These are phyloP conservation scores for Harpegnathos saltator DNA, from an alignment of 1,140 invertebrate genomes.

Conservation along the genomic window DNA sequence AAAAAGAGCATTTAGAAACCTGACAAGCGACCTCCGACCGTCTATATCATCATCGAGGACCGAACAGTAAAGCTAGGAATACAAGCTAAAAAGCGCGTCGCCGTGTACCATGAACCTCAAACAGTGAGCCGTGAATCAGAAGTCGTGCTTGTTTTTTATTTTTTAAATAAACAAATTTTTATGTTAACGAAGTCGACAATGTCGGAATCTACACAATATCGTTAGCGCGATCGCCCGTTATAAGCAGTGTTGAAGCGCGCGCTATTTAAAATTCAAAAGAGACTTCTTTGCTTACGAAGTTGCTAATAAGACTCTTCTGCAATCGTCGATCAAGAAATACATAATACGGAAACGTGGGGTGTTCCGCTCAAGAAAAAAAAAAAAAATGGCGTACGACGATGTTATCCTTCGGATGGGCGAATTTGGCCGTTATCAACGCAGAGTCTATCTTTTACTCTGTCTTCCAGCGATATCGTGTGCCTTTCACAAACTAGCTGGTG, in stretches of 20 bases:
- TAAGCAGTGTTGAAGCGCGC: background rate
- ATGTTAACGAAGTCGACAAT: slow-evolving; percentile 17
- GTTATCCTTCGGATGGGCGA: slow-evolving; percentile 90
- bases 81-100: background rate
- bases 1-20: background rate
- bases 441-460: slow-evolving; percentile 90
- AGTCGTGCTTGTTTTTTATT: background rate
- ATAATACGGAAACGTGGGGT: background rate
- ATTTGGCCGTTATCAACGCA: slow-evolving; percentile 91
- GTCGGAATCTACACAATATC: background rate
- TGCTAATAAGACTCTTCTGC: too few species aligned
- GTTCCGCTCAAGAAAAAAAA: slow-evolving; percentile 15
- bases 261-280: background rate
- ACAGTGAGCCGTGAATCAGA: background rate
- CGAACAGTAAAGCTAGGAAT: background rate
- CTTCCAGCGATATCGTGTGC: slow-evolving; percentile 91
- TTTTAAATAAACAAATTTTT: background rate
- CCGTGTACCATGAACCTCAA: background rate
- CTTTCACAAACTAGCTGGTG: slow-evolving; percentile 91
- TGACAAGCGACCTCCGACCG: background rate
- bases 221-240: background rate
- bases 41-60: background rate
- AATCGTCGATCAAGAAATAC: background rate
- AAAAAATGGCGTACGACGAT: slow-evolving; percentile 91
- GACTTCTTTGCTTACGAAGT: background rate